These are phyloP conservation scores for Arvicanthis niloticus DNA, from an alignment of 2,113 vertebrate genomes.

Conservation along the genomic window DNA sequence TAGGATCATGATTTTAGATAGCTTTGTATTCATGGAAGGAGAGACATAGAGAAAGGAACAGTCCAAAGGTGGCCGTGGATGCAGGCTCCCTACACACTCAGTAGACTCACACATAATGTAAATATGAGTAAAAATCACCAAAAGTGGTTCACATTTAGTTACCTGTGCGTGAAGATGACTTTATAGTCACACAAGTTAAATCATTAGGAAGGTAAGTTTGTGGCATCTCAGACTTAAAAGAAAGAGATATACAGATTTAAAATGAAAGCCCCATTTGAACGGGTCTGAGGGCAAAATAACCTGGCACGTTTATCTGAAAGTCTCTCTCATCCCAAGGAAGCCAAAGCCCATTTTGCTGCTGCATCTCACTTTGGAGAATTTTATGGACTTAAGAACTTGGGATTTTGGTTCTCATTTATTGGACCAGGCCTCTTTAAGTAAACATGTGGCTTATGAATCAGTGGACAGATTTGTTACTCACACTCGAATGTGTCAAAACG, in stretches of 20 bases:
- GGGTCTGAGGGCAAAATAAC: not conserved
- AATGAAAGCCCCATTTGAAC: not conserved
- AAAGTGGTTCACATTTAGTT: not conserved
- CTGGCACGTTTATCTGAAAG: conserved; percentile 57
- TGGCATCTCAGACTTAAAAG: not conserved
- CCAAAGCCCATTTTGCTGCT: conserved; percentile 29
- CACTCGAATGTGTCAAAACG: conserved; percentile 58
- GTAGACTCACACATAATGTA: too few relatives aligned
- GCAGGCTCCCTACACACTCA: not conserved
- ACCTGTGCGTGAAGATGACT: not conserved
- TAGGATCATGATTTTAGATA: conserved; percentile 1
- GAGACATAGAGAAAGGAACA: not conserved
- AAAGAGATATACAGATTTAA: not conserved
- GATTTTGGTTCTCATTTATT: conserved; percentile 80
- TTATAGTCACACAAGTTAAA: conserved; percentile 3
- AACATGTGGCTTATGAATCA: conserved; percentile 71
- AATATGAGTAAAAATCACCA: not conserved
- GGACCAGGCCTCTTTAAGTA: conserved; percentile 75
- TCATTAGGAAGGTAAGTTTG: not conserved
- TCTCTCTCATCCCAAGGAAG: conserved; percentile 36
- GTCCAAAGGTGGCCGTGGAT: not conserved
- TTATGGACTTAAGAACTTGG: conserved; percentile 68
- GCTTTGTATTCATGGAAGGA: not conserved
- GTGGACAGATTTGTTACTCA: conserved; percentile 64
- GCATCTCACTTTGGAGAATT: conserved; percentile 57